Conservation (phyloP, 2,888 invertebrate genomes). For the Congeria kusceri region DNA sequence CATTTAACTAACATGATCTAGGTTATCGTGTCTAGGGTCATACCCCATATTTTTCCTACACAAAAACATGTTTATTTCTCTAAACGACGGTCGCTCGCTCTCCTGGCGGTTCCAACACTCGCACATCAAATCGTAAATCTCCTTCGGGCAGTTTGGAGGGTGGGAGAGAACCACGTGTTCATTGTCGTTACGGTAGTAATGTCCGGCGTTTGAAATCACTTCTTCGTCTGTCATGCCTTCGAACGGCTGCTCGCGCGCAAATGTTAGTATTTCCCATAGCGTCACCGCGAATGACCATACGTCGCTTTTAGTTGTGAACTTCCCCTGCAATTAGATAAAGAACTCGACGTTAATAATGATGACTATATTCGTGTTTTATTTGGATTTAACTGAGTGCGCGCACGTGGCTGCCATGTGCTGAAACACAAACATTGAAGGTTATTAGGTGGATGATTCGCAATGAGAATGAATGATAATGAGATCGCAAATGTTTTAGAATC, state of each 20-base stretch:
- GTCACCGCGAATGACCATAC: slow-evolving; percentile 96
- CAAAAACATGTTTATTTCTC: slow-evolving; percentile 94
- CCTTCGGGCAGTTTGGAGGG: slow-evolving; percentile 92
- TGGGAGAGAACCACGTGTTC: slow-evolving; percentile 88
- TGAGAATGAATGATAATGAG: no score
- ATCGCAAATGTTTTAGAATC: no score
- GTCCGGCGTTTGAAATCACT: slow-evolving; percentile 93
- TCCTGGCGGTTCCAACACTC: slow-evolving; percentile 96
- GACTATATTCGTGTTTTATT: no score
- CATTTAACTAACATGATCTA: slow-evolving; percentile 59
- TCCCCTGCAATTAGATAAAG: slow-evolving; percentile 89
- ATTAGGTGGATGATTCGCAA: no score
- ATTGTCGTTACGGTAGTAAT: slow-evolving; percentile 91
- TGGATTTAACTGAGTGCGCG: no score
- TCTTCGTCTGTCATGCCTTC: slow-evolving; percentile 91
- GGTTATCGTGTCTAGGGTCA: slow-evolving; percentile 83
- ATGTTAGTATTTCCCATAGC: slow-evolving; percentile 93
- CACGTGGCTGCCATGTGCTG: no score
- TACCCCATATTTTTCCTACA: slow-evolving; percentile 86
- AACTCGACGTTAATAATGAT: no score
- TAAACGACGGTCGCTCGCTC: slow-evolving; percentile 92
- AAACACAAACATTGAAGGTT: no score
- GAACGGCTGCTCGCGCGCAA: slow-evolving; percentile 92
- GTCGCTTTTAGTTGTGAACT: slow-evolving; percentile 94
- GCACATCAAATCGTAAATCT: slow-evolving; percentile 95